Evolutionary conservation across 1,140 invertebrate species (phyloP), one percentile per base, ranked within the genome.

Genomic region (Drosophila saltans): DNA sequence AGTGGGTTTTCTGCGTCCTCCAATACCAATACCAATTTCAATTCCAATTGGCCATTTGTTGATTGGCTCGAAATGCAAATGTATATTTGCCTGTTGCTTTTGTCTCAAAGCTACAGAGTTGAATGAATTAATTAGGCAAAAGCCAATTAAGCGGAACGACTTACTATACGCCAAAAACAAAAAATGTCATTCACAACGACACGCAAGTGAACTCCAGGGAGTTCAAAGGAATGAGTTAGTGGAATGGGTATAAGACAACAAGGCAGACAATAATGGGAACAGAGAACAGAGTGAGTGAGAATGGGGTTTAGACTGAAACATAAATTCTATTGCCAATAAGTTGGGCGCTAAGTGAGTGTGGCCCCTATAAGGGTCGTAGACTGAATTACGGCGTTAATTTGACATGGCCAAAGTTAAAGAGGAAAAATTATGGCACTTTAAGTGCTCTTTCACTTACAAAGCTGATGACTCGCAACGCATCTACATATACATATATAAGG

Each of bases 81-180:
- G 67, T 67, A 52, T 36, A 52, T 36, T 36, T 36, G 41, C 60
- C 41, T 66, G 36, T 63, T 69, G 78, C 71, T 63, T 16, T 39
- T 68, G 66, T 62, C 74, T 56, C 21, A 52, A 10, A 52, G 39
- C 56, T 55, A 21, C 73, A 66, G 56, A 58, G 33, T 63, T 43
- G 66, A 84, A 63, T 83, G 84, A 89, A 89, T 89, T 89, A 89
- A 89, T 89, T 89, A 84, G 85, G 75, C 84, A 76, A 89, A 89
- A 89, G 84, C 77, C 84, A 89, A 89, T 89, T 89, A 89, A 88
- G 71, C 75, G 72, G 83, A 88, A 81, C 80, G 80, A 89, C 77
- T 81, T 66, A 66, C 73, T 36, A 36, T 36, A 36, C 33, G 33
- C 33, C 33, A 36, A 36, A 77, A 52, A 48, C 65, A 67, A 67